A percentile compares a stretch with the other conserved stretches of the same genome.
These are phyloP conservation scores for Chironomus riparius DNA, from an alignment of 2,888 invertebrate species.

Conservation along the genomic window DNA sequence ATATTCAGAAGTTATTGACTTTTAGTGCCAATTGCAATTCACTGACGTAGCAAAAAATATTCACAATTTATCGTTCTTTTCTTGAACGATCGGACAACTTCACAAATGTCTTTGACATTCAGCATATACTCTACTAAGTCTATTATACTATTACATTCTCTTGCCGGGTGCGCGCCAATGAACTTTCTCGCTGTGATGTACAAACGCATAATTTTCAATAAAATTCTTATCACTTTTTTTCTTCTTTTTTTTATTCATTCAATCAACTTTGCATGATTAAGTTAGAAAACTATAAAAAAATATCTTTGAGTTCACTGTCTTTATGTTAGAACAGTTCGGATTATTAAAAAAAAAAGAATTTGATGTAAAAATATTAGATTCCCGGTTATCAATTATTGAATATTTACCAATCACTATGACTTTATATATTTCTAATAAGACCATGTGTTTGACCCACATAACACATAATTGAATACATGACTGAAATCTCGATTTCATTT, in stretches of 20 bases:
- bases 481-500: too few species aligned
- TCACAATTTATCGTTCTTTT: background rate
- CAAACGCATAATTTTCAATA: slow-evolving; percentile 18
- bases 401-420: too few species aligned
- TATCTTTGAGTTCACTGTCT: too few species aligned
- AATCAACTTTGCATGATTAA: background rate
- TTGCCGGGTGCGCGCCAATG: background rate
- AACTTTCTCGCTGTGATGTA: background rate
- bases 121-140: background rate
- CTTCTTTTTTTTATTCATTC: background rate
- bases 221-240: slow-evolving; percentile 8
- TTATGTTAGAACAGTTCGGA: too few species aligned
- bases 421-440: too few species aligned
- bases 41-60: slow-evolving; percentile 2
- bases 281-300: background rate
- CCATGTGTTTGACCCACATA: slow-evolving; percentile 5
- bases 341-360: background rate
- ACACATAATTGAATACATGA: background rate
- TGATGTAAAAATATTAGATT: background rate
- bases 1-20: slow-evolving; percentile 9
- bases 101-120: slow-evolving; percentile 23
- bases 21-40: slow-evolving; percentile 5
- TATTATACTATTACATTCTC: background rate
- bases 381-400: background rate
- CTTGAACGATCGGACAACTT: background rate